Base-by-base conservation (phyloP, 2,888 invertebrate genomes). In the Hermaeophaga mercurialis region DNA sequence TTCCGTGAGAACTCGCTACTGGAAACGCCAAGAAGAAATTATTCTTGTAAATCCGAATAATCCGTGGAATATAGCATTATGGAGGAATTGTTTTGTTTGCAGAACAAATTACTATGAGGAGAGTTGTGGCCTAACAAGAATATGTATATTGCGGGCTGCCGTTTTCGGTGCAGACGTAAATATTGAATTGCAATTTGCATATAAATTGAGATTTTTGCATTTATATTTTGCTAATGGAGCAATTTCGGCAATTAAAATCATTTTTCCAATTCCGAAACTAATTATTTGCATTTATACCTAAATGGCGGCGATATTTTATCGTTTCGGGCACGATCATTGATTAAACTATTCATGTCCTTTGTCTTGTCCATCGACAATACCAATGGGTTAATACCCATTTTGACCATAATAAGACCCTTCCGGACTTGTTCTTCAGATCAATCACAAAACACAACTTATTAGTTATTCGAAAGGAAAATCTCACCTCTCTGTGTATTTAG, bases 151-250 rank as follows among this genome's bases (percentile, higher is more conserved):
- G 14, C 9, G 34, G 36, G 5, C 14, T 28, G 38, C 64, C 59
- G 69, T 66, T 58, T 54, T 58, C 55, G 65, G n/a, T n/a, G n/a
- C n/a, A n/a, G n/a, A n/a, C 61, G 63, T 63, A 68, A 70, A 71
- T 70, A 70, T 71, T 66, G 69, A 66, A 65, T 61, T 62, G 62
- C 56, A 58, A 73, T 73, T 71, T 73, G 66, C 73, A 73, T 73
- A 70, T 72, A 73, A 69, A 73, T 72, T 72, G 71, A 62, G 62
- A 64, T 68, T 72, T 71, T 72, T 70, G 69, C 67, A 68, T 70
- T 69, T 65, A 56, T 60, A 66, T 65, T 63, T 61, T 56, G 43
- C 54, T 54, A 26, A 59, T 64, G 59, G 61, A 61, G 60, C 62
- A 63, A 62, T 65, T 60, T 63, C 38, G 47, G 58, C 62, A 58